Conservation (phyloP, 2,113 vertebrate genomes). For the Philantomba maxwellii region DNA sequence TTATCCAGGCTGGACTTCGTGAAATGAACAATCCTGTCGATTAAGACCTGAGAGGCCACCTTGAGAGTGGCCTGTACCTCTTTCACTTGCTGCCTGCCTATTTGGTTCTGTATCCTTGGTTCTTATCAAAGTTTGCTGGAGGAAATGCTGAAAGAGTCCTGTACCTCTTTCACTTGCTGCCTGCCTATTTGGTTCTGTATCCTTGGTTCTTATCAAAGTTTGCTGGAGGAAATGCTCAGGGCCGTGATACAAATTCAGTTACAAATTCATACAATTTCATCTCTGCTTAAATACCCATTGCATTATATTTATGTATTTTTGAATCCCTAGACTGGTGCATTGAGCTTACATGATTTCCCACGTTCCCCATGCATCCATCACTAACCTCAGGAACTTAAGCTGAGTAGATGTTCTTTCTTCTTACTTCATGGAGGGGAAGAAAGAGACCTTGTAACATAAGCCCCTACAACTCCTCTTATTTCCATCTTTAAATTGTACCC, state of each 20-base stretch:
- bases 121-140: background rate
- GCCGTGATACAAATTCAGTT: background rate
- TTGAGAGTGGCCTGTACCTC: background rate
- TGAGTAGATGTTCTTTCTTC: background rate
- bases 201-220: background rate
- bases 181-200: background rate
- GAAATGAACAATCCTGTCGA: background rate
- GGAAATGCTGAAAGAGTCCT: no score
- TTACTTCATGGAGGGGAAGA: background rate
- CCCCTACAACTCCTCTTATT: background rate
- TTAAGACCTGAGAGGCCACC: background rate
- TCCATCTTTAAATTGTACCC: background rate
- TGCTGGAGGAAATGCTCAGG: background rate
- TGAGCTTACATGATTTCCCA: background rate
- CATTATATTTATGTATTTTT: background rate
- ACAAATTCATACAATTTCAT: background rate
- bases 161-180: background rate
- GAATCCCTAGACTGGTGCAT: background rate
- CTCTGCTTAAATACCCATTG: background rate
- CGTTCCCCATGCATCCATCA: background rate
- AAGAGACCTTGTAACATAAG: background rate
- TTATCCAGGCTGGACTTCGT: background rate
- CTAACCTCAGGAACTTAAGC: background rate
- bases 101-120: background rate
- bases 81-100: background rate